These are phyloP conservation scores for Plutella xylostella DNA, from an alignment of 2,888 invertebrate genomes.

Conservation along the genomic window DNA sequence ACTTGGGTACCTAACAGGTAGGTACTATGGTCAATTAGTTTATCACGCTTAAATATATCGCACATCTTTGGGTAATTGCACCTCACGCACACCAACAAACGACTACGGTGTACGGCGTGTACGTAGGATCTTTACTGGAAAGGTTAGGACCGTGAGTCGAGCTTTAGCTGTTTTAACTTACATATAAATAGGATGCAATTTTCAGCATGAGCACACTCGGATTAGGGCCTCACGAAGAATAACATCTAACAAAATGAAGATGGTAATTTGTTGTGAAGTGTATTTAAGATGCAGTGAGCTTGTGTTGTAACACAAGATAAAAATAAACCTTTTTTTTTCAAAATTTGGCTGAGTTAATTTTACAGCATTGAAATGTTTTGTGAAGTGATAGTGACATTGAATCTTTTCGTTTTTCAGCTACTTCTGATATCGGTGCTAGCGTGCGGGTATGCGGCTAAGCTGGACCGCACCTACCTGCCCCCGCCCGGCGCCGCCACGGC, in stretches of 20 bases:
- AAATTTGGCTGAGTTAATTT: background rate
- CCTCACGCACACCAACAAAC: slow-evolving; percentile 28
- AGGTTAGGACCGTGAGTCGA: slow-evolving; percentile 61
- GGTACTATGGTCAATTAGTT: slow-evolving; percentile 40
- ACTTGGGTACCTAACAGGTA: background rate
- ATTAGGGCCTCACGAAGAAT: slow-evolving; percentile 30
- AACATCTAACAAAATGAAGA: slow-evolving; percentile 59
- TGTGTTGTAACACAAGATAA: background rate
- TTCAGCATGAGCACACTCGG: slow-evolving; percentile 39
- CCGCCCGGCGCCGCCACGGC: slow-evolving; percentile 48
- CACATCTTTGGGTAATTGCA: slow-evolving; percentile 39
- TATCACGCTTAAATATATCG: slow-evolving; percentile 46
- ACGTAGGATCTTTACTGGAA: slow-evolving; percentile 24
- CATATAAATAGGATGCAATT: slow-evolving; percentile 57
- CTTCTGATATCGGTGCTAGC: slow-evolving; percentile 49
- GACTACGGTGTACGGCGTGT: slow-evolving; percentile 23
- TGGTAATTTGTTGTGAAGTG: slow-evolving; percentile 43
- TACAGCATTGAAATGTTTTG: background rate
- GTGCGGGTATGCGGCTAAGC: slow-evolving; percentile 50
- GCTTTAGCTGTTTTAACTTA: slow-evolving; percentile 44
- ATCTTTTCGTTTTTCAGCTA: slow-evolving; percentile 36
- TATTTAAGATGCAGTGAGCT: no score
- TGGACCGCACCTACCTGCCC: slow-evolving; percentile 57
- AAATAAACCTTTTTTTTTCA: background rate
- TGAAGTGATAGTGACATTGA: slow-evolving; percentile 5